Conservation (phyloP, 2,888 invertebrate genomes). For the Pollenia griseotomentosa region DNA sequence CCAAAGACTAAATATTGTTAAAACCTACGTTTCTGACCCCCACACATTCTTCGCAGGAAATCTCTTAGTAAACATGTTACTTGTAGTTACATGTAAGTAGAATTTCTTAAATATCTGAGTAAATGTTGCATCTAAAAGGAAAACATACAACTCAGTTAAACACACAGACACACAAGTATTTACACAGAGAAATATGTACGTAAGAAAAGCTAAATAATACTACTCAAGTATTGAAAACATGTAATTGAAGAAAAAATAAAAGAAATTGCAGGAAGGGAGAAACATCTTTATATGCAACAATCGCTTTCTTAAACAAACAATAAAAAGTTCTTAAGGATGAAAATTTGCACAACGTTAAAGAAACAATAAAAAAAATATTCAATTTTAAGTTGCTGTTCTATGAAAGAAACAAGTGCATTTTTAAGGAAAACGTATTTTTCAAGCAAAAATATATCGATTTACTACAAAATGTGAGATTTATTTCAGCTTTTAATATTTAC, state of each 20-base stretch:
- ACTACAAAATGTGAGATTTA: conserved; percentile 32
- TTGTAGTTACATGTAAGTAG: conserved; percentile 29
- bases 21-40: neutral
- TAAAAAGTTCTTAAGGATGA: neutral
- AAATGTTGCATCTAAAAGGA: conserved; percentile 31
- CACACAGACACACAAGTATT: neutral
- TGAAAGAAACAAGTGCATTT: conserved; percentile 1
- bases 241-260: conserved; percentile 34
- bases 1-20: too few species aligned
- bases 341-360: conserved; percentile 12
- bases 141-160: neutral
- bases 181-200: neutral
- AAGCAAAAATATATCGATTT: conserved; percentile 1
- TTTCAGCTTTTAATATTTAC: conserved; percentile 35
- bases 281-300: conserved; percentile 55
- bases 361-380: conserved; percentile 23
- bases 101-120: conserved; percentile 29
- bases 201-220: conserved; percentile 43
- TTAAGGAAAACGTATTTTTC: conserved; percentile 15
- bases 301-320: conserved; percentile 36
- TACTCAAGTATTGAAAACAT: conserved; percentile 50
- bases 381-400: conserved; percentile 17
- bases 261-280: neutral
- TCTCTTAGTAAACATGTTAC: conserved; percentile 37
- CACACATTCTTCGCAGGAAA: neutral